Evolutionary conservation across 2,888 invertebrate genomes (phyloP), one percentile per base, ranked within the genome.

Genomic region (Blastobasis adustella): DNA sequence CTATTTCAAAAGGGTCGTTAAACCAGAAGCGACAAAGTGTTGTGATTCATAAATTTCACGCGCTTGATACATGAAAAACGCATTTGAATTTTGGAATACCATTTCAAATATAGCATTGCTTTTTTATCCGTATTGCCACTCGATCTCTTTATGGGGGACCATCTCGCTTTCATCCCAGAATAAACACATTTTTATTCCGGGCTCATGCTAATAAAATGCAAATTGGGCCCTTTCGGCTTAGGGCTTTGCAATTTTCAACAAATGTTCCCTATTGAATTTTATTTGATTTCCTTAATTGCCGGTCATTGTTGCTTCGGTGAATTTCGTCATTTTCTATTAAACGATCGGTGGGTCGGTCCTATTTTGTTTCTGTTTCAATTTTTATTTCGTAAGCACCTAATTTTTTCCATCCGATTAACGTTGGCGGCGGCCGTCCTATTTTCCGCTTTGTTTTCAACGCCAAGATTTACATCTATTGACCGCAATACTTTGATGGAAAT

Each of bases 131-230:
- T 73, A 73, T 76, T 66, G 71, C 67, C 70, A 74, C 75, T 76
- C 75, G 76, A 79, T 77, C 76, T 74, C 72, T 77, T 76, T 76
- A 79, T 74, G 71, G 72, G 61, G 62, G 70, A 62, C 73, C 72
- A 74, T 82, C 74, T 73, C 83, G 73, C 67, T 76, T 76, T 73
- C 80, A 75, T 75, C 65, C 75, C 76, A 79, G 65, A 77, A 82
- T 83, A 83, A 84, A 83, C 83, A 84, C 82, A 82, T 82, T 84
- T 83, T 84, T 84, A 82, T 82, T 81, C 79, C 68, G 67, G 76
- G 76, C 77, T 74, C 79, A 82, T 76, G 82, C 82, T 82, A 82
- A 83, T 84, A 83, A 84, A 82, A 84, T 84, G 84, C 71, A 84
- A 84, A 84, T 82, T 76, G 70, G 73, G 67, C 75, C 79, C 76